Conservation (phyloP, 1,140 invertebrate species). For the Lepidotrigona ventralis region DNA sequence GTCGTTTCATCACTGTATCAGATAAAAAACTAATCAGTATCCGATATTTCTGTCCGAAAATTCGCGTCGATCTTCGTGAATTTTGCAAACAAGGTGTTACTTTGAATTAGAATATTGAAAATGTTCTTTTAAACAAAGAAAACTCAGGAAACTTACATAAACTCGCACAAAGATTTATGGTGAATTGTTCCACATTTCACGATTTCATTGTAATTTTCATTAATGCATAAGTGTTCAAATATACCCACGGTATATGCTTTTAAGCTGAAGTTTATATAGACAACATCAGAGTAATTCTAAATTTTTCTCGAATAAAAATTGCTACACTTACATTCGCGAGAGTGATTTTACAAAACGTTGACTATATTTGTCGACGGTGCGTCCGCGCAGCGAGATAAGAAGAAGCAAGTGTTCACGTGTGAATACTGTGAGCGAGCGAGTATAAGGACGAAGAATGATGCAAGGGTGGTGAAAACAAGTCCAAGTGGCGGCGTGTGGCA, state of each 20-base stretch:
- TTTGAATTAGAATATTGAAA: neutral
- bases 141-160: neutral
- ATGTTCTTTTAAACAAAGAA: no score
- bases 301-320: rapidly evolving
- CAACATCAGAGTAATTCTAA: no score
- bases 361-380: neutral
- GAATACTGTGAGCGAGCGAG: neutral
- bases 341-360: neutral
- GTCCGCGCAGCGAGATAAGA: neutral
- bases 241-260: neutral
- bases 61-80: neutral
- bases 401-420: neutral
- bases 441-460: neutral
- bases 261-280: neutral
- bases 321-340: no score
- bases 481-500: constrained; percentile 20
- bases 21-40: no score
- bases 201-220: no score
- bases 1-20: no score
- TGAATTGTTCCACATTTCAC: neutral
- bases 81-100: neutral
- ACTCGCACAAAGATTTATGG: neutral
- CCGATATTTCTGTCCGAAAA: no score
- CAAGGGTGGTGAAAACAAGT: constrained; percentile 39
- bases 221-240: neutral